phyloP scores from a whole-genome alignment of 1,140 invertebrate genomes.

The Epicauta chinensis region DNA sequence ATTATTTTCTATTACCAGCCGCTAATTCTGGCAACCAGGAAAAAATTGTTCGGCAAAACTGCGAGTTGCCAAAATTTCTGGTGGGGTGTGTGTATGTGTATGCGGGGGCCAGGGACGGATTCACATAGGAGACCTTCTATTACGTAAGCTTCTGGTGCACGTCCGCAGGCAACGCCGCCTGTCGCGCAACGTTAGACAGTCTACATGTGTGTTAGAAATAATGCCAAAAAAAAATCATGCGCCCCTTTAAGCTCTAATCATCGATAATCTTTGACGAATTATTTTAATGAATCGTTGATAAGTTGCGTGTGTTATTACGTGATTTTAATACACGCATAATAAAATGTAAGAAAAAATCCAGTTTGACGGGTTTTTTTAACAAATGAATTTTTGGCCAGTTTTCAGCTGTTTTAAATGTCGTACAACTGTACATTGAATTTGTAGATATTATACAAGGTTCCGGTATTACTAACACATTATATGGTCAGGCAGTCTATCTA shows the following conservation, averaged over 20 bases:
- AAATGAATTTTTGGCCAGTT: neutral
- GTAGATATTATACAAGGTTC: too few relatives aligned
- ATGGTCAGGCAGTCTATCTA: too few relatives aligned
- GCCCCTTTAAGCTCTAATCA: too few relatives aligned
- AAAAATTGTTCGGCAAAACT: conserved; percentile 33
- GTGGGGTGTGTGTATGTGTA: conserved; percentile 13
- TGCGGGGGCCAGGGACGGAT: conserved; percentile 17
- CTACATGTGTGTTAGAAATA: neutral
- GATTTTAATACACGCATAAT: too few relatives aligned
- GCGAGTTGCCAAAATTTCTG: conserved; percentile 30
- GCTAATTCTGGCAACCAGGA: conserved; percentile 41
- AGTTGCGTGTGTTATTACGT: too few relatives aligned
- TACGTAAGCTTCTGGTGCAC: conserved; percentile 26
- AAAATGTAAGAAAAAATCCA: neutral
- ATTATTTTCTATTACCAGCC: conserved; percentile 20
- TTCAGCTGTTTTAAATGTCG: conserved; percentile 15
- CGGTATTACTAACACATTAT: too few relatives aligned
- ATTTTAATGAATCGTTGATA: too few relatives aligned
- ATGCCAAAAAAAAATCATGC: too few relatives aligned
- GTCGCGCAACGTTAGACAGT: conserved; percentile 8
- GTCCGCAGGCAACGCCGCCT: conserved; percentile 6
- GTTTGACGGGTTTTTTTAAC: conserved; percentile 8
- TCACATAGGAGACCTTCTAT: conserved; percentile 26
- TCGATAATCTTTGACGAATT: too few relatives aligned
- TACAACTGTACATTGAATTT: neutral